These are phyloP conservation scores for Heliconius eleuchia DNA, from an alignment of 1,140 invertebrate species.

Conservation along the genomic window DNA sequence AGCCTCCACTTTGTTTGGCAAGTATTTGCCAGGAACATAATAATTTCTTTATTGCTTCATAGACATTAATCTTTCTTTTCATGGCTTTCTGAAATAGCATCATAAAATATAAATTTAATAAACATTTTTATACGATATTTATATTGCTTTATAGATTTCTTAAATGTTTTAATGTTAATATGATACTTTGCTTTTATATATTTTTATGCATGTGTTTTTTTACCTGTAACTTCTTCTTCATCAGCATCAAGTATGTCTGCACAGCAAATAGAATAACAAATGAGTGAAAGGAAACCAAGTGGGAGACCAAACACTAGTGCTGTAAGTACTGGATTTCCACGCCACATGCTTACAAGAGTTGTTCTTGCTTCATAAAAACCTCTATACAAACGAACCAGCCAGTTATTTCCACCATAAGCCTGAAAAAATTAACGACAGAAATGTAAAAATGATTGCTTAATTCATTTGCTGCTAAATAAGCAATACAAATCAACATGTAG, in stretches of 20 bases:
- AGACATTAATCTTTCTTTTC: slow-evolving; percentile 73
- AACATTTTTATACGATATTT: neutral
- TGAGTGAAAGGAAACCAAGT: slow-evolving; percentile 94
- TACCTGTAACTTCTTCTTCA: slow-evolving; percentile 83
- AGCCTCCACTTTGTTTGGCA: neutral
- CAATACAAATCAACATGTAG: too few relatives aligned
- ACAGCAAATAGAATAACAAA: slow-evolving; percentile 96
- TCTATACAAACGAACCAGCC: slow-evolving; percentile 87
- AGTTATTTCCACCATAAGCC: slow-evolving; percentile 91
- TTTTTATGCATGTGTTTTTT: neutral
- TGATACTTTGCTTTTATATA: neutral
- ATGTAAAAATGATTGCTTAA: too few relatives aligned
- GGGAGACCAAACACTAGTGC: slow-evolving; percentile 94
- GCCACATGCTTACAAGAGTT: slow-evolving; percentile 91
- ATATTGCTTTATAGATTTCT: neutral
- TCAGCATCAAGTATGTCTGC: slow-evolving; percentile 96
- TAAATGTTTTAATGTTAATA: neutral
- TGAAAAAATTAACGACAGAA: slow-evolving; percentile 53
- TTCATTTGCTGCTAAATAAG: too few relatives aligned
- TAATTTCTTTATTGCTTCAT: neutral
- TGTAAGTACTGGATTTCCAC: slow-evolving; percentile 94
- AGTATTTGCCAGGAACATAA: neutral
- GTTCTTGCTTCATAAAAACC: slow-evolving; percentile 89
- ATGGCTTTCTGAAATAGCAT: slow-evolving; percentile 64
- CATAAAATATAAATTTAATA: slow-evolving; percentile 23